Conservation (phyloP, 2,113 vertebrate species). For the Notechis scutatus region DNA sequence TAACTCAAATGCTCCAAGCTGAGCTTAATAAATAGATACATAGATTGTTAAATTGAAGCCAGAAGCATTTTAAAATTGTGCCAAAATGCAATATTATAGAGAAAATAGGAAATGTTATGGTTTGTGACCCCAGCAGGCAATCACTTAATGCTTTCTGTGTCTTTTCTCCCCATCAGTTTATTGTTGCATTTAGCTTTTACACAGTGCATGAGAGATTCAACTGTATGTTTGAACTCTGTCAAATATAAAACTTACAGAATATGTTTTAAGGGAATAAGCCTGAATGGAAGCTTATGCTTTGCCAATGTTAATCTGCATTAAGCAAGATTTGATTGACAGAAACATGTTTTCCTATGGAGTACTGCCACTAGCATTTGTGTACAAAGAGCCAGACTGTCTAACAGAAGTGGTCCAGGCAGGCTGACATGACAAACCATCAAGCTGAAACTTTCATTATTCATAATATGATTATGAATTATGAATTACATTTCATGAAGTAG, state of each 20-base stretch:
- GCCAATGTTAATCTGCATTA: background rate
- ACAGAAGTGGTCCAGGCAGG: background rate
- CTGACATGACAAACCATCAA: conserved; percentile 14
- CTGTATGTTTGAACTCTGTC: background rate
- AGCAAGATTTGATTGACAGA: conserved; percentile 11
- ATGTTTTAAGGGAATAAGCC: background rate
- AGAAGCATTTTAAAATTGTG: background rate
- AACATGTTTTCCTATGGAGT: conserved; percentile 30
- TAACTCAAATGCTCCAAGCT: background rate
- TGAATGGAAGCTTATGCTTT: background rate
- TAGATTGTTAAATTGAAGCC: background rate
- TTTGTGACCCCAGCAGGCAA: background rate
- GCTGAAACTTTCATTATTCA: conserved; percentile 16
- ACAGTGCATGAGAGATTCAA: background rate
- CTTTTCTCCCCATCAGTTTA: background rate
- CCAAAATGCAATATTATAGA: background rate
- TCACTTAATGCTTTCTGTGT: background rate
- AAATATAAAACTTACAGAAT: background rate
- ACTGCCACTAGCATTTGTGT: conserved; percentile 7
- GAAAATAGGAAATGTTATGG: background rate
- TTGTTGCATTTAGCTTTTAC: conserved; percentile 5
- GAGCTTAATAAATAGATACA: background rate
- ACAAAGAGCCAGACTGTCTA: conserved; percentile 13
- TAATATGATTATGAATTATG: conserved; percentile 13
- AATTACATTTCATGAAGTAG: background rate